These are phyloP conservation scores for Microcebus griseorufus DNA, from an alignment of 2,113 vertebrate genomes.

Conservation along the genomic window DNA sequence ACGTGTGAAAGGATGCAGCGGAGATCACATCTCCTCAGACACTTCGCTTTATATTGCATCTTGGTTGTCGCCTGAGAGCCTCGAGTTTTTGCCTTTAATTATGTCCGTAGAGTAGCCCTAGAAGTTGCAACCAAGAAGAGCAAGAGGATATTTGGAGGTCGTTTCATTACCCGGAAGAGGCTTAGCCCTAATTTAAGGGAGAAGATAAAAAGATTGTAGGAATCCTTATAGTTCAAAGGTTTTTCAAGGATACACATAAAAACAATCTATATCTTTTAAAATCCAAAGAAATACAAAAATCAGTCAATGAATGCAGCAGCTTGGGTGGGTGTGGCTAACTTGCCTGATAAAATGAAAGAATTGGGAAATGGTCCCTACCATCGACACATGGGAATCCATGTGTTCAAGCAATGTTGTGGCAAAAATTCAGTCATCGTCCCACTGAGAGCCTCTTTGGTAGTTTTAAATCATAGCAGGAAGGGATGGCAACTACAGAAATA, in stretches of 20 bases:
- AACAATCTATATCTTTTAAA: constrained; percentile 34
- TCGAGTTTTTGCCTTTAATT: constrained; percentile 39
- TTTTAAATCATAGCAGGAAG: background rate
- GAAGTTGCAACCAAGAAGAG: background rate
- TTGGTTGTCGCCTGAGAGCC: background rate
- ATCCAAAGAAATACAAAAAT: constrained; percentile 32
- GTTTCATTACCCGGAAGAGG: constrained; percentile 26
- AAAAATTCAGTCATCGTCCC: background rate
- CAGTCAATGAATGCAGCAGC: background rate
- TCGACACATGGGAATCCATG: background rate
- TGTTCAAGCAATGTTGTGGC: background rate
- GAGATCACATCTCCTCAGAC: background rate
- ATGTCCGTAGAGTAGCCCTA: background rate
- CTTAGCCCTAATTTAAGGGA: background rate
- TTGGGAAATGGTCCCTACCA: background rate
- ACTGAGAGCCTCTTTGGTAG: background rate
- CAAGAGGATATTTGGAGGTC: constrained; percentile 12
- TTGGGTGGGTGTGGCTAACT: background rate
- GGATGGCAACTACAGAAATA: background rate
- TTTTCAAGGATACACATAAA: constrained; percentile 37
- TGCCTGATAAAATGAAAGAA: constrained; percentile 19
- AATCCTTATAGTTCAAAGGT: constrained; percentile 3
- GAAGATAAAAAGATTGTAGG: constrained; percentile 7
- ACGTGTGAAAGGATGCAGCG: background rate
- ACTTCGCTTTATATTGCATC: background rate